These are phyloP conservation scores for Prionailurus viverrinus DNA, from an alignment of 2,113 vertebrate species.

Conservation along the genomic window DNA sequence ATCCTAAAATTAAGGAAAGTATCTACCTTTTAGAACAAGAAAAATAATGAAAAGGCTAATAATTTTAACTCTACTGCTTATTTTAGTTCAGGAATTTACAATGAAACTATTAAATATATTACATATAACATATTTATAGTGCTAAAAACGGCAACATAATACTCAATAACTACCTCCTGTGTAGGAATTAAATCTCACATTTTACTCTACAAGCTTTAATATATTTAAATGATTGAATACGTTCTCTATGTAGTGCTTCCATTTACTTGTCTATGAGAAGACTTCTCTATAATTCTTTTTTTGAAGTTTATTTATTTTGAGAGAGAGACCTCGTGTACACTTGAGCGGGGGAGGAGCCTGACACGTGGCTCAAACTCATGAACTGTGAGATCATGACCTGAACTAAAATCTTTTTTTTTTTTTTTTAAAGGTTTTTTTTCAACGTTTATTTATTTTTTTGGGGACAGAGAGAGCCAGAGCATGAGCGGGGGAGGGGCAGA, in stretches of 20 bases:
- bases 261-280: neutral
- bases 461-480: no score
- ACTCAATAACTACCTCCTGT: neutral
- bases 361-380: no score
- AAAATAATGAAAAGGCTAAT: slow-evolving; percentile 33
- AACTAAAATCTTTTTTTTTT: no score
- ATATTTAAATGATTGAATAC: neutral
- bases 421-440: no score
- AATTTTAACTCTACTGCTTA: slow-evolving; percentile 19
- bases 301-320: no score
- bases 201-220: slow-evolving; percentile 8
- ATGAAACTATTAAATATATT: slow-evolving; percentile 1
- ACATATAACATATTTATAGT: neutral
- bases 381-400: no score
- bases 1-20: slow-evolving; percentile 14
- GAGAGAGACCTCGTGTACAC: no score
- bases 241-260: neutral
- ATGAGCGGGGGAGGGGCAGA: no score
- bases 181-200: neutral
- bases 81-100: neutral
- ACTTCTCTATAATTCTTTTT: neutral
- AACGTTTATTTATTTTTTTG: no score
- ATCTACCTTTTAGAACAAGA: slow-evolving; percentile 11
- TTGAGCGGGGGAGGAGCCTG: no score
- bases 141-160: slow-evolving; percentile 32